These are phyloP conservation scores for Apteryx mantelli DNA, from an alignment of 2,113 vertebrate species.

Conservation along the genomic window DNA sequence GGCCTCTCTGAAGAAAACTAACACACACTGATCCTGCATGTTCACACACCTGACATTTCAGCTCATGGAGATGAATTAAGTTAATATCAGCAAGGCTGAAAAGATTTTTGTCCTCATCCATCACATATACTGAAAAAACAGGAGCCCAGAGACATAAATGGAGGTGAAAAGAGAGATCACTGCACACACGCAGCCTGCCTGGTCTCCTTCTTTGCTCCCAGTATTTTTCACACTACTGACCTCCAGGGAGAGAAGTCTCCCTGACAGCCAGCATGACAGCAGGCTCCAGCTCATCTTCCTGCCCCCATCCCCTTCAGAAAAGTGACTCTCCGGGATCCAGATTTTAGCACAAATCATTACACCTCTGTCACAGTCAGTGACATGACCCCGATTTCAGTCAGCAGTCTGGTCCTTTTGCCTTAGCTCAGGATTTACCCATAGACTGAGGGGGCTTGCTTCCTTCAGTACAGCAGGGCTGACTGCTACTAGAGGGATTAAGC, in stretches of 20 bases:
- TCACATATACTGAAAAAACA: not conserved
- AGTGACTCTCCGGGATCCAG: not conserved
- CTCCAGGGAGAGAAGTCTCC: fast-evolving
- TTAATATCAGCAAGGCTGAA: not conserved
- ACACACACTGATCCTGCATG: not conserved
- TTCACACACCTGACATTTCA: not conserved
- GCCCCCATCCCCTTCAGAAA: not conserved
- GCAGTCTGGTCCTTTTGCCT: not conserved
- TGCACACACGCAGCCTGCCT: fast-evolving
- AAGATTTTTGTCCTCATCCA: not conserved
- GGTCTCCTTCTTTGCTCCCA: not conserved
- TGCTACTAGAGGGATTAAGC: not conserved
- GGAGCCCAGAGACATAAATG: not conserved
- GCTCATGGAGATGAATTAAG: not conserved
- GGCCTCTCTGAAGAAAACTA: not conserved
- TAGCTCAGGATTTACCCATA: not conserved
- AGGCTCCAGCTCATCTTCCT: not conserved
- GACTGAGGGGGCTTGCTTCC: not conserved
- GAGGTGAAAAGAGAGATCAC: fast-evolving
- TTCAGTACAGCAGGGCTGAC: not conserved
- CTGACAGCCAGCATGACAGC: not conserved
- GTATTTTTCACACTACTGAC: not conserved
- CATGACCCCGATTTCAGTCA: not conserved
- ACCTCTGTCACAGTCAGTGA: not conserved
- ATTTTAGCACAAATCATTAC: not conserved